Evolutionary conservation across 2,113 vertebrate species (phyloP).

Genomic region (Hassar affinis): DNA sequence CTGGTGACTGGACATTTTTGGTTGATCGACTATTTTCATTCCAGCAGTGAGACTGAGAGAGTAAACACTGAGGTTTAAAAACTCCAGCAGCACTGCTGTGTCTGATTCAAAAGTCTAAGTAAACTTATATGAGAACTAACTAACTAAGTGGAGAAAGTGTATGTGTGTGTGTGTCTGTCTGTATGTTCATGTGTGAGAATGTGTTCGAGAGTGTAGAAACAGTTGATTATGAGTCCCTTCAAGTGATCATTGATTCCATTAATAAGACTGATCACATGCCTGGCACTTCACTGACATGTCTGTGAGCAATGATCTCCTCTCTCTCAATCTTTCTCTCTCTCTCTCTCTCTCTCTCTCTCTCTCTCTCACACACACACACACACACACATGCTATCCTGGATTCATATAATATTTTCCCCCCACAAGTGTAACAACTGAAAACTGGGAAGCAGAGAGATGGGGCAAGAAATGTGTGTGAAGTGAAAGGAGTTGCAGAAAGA

Average conservation of each 20-base stretch:
- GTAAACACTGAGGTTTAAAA: too few relatives aligned
- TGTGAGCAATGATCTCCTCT: conserved; percentile 91
- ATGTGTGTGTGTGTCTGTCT: not conserved
- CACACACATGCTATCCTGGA: conserved; percentile 6
- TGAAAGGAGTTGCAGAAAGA: conserved; percentile 52
- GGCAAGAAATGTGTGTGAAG: conserved; percentile 67
- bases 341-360: conserved; percentile 32
- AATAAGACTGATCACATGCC: conserved; percentile 97
- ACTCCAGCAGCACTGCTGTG: too few relatives aligned
- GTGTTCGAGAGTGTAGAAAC: conserved; percentile 68
- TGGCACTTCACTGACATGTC: conserved; percentile 89
- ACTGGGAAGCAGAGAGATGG: conserved; percentile 14
- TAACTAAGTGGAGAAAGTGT: not conserved
- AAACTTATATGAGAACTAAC: not conserved
- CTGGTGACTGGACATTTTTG: too few relatives aligned
- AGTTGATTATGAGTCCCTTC: conserved; percentile 96
- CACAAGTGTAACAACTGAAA: conserved; percentile 67
- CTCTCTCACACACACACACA: conserved; percentile 37
- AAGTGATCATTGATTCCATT: conserved; percentile 99
- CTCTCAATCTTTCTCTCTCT: not conserved
- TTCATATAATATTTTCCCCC: conserved; percentile 86
- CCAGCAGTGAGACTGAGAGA: too few relatives aligned
- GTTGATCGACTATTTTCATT: too few relatives aligned
- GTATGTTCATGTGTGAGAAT: not conserved
- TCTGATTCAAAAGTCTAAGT: not conserved